Evolutionary conservation across 2,113 vertebrate genomes (phyloP).

Genomic region (Callipepla squamata): DNA sequence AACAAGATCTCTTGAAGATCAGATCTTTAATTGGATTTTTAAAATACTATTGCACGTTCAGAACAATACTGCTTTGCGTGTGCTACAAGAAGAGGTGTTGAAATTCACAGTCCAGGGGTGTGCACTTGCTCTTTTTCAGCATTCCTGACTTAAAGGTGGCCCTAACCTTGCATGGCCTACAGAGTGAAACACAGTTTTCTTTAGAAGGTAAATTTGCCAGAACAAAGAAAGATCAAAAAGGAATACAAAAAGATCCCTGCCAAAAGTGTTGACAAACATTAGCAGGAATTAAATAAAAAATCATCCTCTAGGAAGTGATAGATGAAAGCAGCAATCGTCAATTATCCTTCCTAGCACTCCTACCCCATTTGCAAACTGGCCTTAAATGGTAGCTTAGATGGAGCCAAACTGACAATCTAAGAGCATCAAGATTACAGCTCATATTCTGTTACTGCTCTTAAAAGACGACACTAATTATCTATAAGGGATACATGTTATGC

Average conservation of each 20-base stretch:
- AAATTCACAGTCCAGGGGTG: neutral
- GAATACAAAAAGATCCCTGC: neutral
- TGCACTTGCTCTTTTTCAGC: neutral
- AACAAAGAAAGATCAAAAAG: neutral
- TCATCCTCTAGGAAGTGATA: neutral
- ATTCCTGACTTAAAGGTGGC: neutral
- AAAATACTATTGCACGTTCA: conserved; percentile 21
- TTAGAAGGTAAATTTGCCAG: neutral
- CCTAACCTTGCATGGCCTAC: neutral
- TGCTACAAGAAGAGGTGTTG: neutral
- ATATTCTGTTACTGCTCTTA: neutral
- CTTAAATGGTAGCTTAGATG: neutral
- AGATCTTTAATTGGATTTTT: conserved; percentile 26
- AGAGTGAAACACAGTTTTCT: neutral
- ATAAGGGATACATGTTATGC: neutral
- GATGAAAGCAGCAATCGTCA: neutral
- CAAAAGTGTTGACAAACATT: neutral
- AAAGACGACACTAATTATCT: neutral
- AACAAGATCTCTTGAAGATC: neutral
- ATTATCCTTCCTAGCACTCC: neutral
- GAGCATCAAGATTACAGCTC: neutral
- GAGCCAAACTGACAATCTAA: neutral
- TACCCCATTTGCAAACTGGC: neutral
- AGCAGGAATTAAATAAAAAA: neutral
- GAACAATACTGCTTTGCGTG: neutral